A percentile compares a stretch with the other conserved stretches of the same genome.
Conservation (phyloP, 2,888 invertebrate species). For the Disparrhopalites patrizii region DNA sequence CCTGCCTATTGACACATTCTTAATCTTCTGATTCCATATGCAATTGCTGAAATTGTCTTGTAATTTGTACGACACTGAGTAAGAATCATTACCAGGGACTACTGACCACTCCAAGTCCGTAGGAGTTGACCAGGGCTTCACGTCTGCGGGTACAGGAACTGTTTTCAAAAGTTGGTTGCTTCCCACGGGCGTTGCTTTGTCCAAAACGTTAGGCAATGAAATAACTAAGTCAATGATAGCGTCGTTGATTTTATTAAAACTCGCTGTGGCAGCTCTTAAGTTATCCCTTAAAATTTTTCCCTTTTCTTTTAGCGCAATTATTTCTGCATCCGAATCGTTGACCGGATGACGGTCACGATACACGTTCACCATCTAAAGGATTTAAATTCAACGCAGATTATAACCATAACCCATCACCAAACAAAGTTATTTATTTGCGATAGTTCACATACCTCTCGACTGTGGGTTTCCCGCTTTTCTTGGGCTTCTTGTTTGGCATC, state of each 20-base stretch:
- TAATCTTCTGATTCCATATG: too few relatives aligned
- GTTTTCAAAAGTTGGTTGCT: slow-evolving; percentile 50
- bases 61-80: too few relatives aligned
- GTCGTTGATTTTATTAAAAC: slow-evolving; percentile 70
- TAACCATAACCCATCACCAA: neutral
- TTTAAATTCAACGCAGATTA: neutral
- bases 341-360: slow-evolving; percentile 15
- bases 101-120: slow-evolving; percentile 31
- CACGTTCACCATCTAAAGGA: slow-evolving; percentile 13
- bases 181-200: slow-evolving; percentile 59
- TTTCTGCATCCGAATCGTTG: slow-evolving; percentile 49
- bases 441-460: slow-evolving; percentile 11
- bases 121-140: slow-evolving; percentile 33
- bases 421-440: neutral
- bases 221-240: slow-evolving; percentile 62
- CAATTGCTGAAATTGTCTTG: too few relatives aligned
- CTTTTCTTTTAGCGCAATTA: slow-evolving; percentile 59
- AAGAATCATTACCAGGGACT: neutral
- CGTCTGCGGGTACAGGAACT: slow-evolving; percentile 44
- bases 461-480: slow-evolving; percentile 47
- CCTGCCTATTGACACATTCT: too few relatives aligned
- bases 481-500: slow-evolving; percentile 52
- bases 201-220: slow-evolving; percentile 66
- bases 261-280: slow-evolving; percentile 61
- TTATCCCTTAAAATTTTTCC: slow-evolving; percentile 60